Evolutionary conservation across 2,797 vertebrate species (phyloP), one percentile per base, ranked within the genome.

Genomic region (Poeciliopsis paucimaculata): DNA sequence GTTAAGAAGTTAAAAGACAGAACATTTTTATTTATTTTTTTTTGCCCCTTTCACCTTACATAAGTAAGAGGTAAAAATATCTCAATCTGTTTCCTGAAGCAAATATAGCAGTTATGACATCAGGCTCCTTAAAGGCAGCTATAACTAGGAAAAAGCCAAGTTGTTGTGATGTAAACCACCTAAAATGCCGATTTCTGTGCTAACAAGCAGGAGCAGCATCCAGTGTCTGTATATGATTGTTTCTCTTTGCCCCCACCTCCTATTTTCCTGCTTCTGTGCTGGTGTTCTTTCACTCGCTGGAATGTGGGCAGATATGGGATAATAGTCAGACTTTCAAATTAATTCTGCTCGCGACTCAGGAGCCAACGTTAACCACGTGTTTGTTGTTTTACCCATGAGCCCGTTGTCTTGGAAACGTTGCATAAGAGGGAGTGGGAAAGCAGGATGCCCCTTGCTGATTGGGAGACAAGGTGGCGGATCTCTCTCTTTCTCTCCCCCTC

Each of bases 341-440:
- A 91, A 93, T 91, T 95, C 92, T 92, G 90, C 91, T 89, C 83
- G 90, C 88, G 86, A 93, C 91, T 91, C 92, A 77, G 88, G 91
- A 95, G 94, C 95, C 95, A 96, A 96, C 94, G 95, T 95, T 95
- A 95, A 95, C 95, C 93, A 90, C 79, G 90, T 92, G 81, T 89
- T 92, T 90, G 91, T 95, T 94, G 94, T 94, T 95, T 95, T 94
- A 95, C 95, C 95, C 95, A 91, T 91, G 95, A 95, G 94, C 92
- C 87, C 80, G 95, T 96, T 96, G 95, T 95, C 95, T 91, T 92
- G 95, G 95, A 93, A 96, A 96, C 95, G 51, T 95, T 96, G 95
- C 94, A 94, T 96, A 95, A 96, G 91, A 93, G 90, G 90, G 92
- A 93, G 93, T 91, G 93, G 93, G 86, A 92, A 94, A 91, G 93